Evolutionary conservation across 2,113 vertebrate species (phyloP).

Genomic region (Trachemys scripta): DNA sequence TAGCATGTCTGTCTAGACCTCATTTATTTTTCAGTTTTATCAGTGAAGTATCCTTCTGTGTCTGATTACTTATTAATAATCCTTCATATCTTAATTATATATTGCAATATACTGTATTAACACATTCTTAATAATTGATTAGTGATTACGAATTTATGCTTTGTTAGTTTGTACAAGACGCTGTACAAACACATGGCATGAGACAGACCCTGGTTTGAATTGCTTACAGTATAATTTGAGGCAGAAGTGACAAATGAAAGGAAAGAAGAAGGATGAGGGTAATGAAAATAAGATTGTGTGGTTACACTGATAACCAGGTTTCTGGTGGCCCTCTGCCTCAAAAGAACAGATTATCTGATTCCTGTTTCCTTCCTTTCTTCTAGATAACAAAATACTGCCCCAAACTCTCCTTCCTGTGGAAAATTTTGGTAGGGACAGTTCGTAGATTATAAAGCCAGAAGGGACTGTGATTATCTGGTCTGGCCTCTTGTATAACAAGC

Average conservation of each 20-base stretch:
- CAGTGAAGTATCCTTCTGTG: background rate
- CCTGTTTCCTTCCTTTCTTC: background rate
- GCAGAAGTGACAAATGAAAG: background rate
- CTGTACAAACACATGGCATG: background rate
- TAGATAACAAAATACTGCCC: background rate
- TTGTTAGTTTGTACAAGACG: background rate
- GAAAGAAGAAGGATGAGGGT: background rate
- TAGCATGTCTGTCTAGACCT: background rate
- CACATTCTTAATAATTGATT: background rate
- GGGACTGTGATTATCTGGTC: background rate
- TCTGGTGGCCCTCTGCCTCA: background rate
- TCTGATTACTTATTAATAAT: background rate
- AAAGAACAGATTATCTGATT: background rate
- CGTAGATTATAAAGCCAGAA: background rate
- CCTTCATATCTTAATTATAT: background rate
- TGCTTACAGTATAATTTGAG: background rate
- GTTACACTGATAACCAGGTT: background rate
- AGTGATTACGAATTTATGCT: fast-evolving
- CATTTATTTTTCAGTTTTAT: background rate
- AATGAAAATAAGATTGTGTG: background rate
- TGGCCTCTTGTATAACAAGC: background rate
- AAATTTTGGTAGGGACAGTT: background rate
- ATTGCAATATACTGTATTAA: background rate
- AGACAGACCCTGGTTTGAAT: background rate
- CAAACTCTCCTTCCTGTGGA: background rate